Base-by-base conservation (phyloP, 2,888 invertebrate genomes). In the Plebejus anna region DNA sequence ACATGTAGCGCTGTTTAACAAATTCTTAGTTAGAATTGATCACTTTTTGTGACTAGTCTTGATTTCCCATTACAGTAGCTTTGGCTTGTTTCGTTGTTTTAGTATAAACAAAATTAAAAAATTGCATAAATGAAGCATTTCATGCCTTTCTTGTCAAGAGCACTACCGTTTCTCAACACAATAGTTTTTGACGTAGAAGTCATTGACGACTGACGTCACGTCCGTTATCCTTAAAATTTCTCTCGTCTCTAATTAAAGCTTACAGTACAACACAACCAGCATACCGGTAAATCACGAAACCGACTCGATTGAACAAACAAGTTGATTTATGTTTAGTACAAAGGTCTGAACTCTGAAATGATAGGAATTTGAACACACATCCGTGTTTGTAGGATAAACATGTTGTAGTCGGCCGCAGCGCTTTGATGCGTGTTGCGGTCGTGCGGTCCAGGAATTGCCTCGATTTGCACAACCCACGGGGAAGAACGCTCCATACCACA, bases 361-460 rank as follows among this genome's bases (percentile, higher is more conserved):
- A 55, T 80, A 77, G 80, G 82, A 84, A 82, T 83, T 80, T 80
- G 81, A 81, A 79, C 81, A 81, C 82, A 85, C 82, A 86, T 86
- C 83, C 83, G 81, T 79, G 73, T 76, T 57, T 76, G 70, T 76
- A 79, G 80, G 83, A 84, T 82, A 83, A 85, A 84, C 85, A 85
- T 86, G 85, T 84, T 86, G 84, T 84, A 85, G 86, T 85, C 81
- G 79, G 83, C 87, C 88, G 88, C 90, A 91, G 89, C 89, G 89
- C 91, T 92, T 92, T 90, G 90, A 91, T 88, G 90, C 89, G 90
- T 88, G 86, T 86, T 92, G 92, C 87, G 92, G 93, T 91, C 85
- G 87, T 88, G 86, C 87, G 89, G 91, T 90, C 88, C 89, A 88
- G 90, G 88, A 89, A 91, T 90, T 90, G 89, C 88, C 85, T 85